Base-by-base conservation (phyloP, 2,888 invertebrate species). In the Enoplolaimus lenunculus region DNA sequence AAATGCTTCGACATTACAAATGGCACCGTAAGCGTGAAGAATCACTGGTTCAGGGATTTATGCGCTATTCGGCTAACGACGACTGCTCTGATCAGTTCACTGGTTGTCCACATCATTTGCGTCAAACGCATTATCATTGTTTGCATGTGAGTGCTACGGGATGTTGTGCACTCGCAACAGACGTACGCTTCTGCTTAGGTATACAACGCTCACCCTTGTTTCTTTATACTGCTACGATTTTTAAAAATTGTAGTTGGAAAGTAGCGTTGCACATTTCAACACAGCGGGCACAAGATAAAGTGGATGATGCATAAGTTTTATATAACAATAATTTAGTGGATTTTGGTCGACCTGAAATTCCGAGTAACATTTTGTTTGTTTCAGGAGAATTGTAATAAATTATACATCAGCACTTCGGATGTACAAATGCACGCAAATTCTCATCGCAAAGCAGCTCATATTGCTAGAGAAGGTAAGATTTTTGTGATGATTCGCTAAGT, bases 401-500 rank as follows among this genome's bases (percentile, higher is more conserved):
- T 93, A 0, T 97, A 97, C 84, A 94, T 97, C 80, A 93, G 93
- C 77, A 97, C 97, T 1, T 94, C 94, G 68, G 97, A 97, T 82
- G 95, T 97, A 1, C 95, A 97, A 84, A 95, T 95, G 95, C 97
- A 97, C 82, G 93, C 95, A 1, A 95, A 95, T 83, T 95, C 94
- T 82, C 97, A 97, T 82, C 87, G 94, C 71, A 97, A 97, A 81
- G 94, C 95, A 82, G 92, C 93, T 0, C 94, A 94, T 28, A 95
- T 97, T 77, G 91, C 93, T 71, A 93, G 93, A 80, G 95, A 95
- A 81, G 45, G 45, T 45, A 45, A 45, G 45, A 45, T 45, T 45
- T n/a, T n/a, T n/a, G n/a, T n/a, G n/a, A n/a, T n/a, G n/a, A n/a
- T n/a, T n/a, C n/a, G n/a, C n/a, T n/a, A n/a, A n/a, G n/a, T n/a